Evolutionary conservation across 2,888 invertebrate genomes (phyloP), one percentile per base, ranked within the genome.

Genomic region (Seira musarum): DNA sequence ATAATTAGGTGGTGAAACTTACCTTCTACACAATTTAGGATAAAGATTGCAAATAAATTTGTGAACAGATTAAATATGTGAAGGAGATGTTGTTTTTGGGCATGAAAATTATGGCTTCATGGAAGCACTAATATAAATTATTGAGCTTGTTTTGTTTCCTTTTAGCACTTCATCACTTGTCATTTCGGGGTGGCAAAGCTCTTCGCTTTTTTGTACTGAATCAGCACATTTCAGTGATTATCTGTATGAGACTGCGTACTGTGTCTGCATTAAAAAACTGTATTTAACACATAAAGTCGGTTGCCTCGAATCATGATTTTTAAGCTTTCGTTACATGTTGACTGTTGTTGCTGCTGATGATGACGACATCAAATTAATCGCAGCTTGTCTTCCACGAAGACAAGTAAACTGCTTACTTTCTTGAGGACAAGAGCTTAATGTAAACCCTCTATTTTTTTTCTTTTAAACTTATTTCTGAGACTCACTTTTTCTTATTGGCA

Each of bases 351-450:
- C 8, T 57, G 57, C n/a, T 57, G 57, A 57, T 8, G 57, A 57
- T 57, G 57, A 57, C 61, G 70, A 70, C 70, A 61, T 19, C 35
- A 70, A 70, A 70, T 70, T 70, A 61, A 70, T 70, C 61, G 70
- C 57, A n/a, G 8, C 70, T 70, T 70, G 70, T 70, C 60, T 25
- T 25, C 17, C 6, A 8, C 6, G 10, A 61, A 25, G 70, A 70
- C 70, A 60, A 61, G 19, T 61, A 30, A 61, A 61, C 61, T 70
- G 70, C 70, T 60, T 70, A 35, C 61, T 70, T 70, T 70, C 19
- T 25, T 70, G 70, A 70, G 61, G 70, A 70, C 70, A 70, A 70
- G 70, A 57, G 61, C 61, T 60, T 61, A 30, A 13, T 13, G 21
- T 60, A 69, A 70, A 70, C 70, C 35, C 57, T 19, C 40, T 61